Percentiles rank a stretch among this genome's conserved stretches.
Evolutionary conservation across 2,888 invertebrate genomes (phyloP).

Genomic region (Chalcosyrphus nemorum): DNA sequence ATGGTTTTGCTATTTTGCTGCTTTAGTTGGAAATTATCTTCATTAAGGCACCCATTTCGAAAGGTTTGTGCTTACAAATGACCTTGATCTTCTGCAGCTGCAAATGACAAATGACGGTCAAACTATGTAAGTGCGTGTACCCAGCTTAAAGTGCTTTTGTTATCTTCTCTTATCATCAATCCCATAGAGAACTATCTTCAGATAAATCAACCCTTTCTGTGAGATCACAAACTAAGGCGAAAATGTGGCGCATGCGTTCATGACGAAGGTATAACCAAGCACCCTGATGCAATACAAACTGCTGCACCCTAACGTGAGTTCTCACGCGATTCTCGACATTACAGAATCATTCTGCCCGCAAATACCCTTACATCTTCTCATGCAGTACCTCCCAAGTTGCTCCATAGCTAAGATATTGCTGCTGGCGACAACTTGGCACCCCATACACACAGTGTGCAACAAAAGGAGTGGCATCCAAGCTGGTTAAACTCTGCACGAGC

Average conservation of each 20-base stretch:
- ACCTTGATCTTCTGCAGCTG: too few relatives aligned
- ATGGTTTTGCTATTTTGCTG: too few relatives aligned
- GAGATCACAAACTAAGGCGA: not conserved
- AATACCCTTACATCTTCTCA: conserved; percentile 38
- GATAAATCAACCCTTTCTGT: not conserved
- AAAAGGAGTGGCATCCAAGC: conserved; percentile 62
- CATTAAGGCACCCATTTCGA: too few relatives aligned
- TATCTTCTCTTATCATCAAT: too few relatives aligned
- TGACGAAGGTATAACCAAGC: not conserved
- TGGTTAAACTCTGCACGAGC: conserved; percentile 10
- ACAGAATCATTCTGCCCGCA: conserved; percentile 39
- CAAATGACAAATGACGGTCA: too few relatives aligned
- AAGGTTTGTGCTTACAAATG: too few relatives aligned
- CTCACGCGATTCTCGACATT: conserved; percentile 25
- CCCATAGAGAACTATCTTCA: too few relatives aligned
- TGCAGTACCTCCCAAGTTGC: conserved; percentile 42
- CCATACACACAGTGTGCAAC: conserved; percentile 57
- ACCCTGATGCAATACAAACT: conserved; percentile 17
- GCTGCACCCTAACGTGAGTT: conserved; percentile 4
- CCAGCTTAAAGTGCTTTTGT: too few relatives aligned
- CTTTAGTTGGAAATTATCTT: too few relatives aligned
- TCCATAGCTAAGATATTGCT: not conserved
- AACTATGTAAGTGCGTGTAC: too few relatives aligned
- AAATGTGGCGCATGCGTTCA: not conserved
- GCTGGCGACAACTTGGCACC: conserved; percentile 69